Evolutionary conservation across 2,888 invertebrate genomes (phyloP).

Genomic region (Nezara viridula): DNA sequence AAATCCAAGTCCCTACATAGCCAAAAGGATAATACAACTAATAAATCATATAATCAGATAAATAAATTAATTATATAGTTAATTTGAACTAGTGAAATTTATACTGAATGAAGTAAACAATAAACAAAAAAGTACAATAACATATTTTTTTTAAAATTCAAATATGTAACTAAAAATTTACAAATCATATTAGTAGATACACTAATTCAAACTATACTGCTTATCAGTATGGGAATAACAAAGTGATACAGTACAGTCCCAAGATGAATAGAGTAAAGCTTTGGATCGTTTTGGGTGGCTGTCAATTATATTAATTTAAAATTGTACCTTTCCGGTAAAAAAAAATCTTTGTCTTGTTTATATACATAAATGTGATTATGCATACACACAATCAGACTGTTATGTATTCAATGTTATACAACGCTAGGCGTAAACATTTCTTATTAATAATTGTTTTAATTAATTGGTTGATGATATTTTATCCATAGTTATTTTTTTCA

Average conservation of each 20-base stretch:
- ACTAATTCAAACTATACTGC: background rate
- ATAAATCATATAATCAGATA: background rate
- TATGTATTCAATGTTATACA: background rate
- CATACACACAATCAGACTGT: background rate
- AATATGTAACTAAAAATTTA: background rate
- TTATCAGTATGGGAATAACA: background rate
- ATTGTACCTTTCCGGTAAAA: background rate
- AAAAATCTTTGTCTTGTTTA: background rate
- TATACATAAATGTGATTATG: background rate
- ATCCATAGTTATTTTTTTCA: background rate
- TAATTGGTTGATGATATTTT: background rate
- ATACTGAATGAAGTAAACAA: background rate
- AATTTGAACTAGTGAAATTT: background rate
- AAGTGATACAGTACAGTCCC: background rate
- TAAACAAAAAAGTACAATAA: background rate
- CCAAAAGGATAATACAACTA: background rate
- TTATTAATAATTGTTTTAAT: background rate
- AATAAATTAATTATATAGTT: background rate
- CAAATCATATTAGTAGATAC: background rate
- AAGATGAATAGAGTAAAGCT: conserved; percentile 2
- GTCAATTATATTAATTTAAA: background rate
- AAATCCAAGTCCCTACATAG: background rate
- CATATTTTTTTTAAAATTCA: background rate
- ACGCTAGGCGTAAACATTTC: background rate
- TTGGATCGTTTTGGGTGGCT: conserved; percentile 21